A percentile compares a stretch with the other conserved stretches of the same genome.
These are phyloP conservation scores for Bursaphelenchus okinawaensis DNA, from an alignment of 2,888 invertebrate species.

Conservation along the genomic window DNA sequence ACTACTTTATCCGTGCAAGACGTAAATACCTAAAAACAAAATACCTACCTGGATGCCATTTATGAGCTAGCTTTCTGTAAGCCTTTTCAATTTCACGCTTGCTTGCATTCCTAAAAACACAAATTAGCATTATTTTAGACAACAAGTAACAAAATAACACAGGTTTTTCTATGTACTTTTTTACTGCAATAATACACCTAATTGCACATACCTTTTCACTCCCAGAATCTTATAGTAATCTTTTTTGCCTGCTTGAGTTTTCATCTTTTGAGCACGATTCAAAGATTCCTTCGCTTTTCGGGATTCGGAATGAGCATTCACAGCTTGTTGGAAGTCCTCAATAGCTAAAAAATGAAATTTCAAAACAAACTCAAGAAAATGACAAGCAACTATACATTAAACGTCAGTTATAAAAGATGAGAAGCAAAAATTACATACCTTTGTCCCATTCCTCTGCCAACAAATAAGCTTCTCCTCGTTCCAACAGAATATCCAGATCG, in stretches of 20 bases:
- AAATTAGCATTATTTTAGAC: neutral
- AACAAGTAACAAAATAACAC: conserved; percentile 23
- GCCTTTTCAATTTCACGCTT: conserved; percentile 92
- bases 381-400: conserved; percentile 7
- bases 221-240: conserved; percentile 96
- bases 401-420: neutral
- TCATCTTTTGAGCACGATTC: conserved; percentile 78
- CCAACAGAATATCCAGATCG: conserved; percentile 73
- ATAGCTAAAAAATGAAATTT: conserved; percentile 67
- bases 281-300: conserved; percentile 82
- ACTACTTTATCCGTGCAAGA: conserved; percentile 63
- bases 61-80: conserved; percentile 89
- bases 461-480: conserved; percentile 84
- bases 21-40: too few species aligned
- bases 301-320: conserved; percentile 74
- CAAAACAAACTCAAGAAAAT: neutral
- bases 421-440: conserved; percentile 59
- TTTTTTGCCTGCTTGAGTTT: conserved; percentile 82
- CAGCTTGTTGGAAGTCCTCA: conserved; percentile 76
- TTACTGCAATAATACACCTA: too few species aligned
- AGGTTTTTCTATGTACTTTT: too few species aligned
- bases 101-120: conserved; percentile 66
- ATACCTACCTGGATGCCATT: conserved; percentile 98
- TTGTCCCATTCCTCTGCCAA: conserved; percentile 85
- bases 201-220: conserved; percentile 72